A percentile compares a stretch with the other conserved stretches of the same genome.
These are phyloP conservation scores for Austrolebias charrua DNA, from an alignment of 2,797 vertebrate species.

Conservation along the genomic window DNA sequence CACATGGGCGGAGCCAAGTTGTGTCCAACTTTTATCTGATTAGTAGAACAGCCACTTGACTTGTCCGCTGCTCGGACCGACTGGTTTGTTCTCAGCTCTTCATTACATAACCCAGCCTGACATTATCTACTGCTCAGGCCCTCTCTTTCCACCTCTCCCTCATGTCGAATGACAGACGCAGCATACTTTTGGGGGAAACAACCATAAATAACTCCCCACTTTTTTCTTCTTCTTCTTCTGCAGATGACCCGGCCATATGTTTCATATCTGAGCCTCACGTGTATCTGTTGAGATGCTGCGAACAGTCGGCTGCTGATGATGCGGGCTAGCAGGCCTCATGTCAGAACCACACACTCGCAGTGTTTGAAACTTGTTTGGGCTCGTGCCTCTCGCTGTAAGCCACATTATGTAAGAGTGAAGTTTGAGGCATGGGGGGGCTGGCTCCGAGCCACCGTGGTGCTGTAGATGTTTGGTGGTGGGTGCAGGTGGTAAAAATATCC, in stretches of 20 bases:
- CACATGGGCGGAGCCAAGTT: background rate
- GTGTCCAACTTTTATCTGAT: slow-evolving; percentile 17
- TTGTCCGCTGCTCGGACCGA: slow-evolving; percentile 9
- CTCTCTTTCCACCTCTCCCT: slow-evolving; percentile 41
- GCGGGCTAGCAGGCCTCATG: slow-evolving; percentile 53
- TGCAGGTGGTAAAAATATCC: slow-evolving; percentile 61
- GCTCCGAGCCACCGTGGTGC: slow-evolving; percentile 37
- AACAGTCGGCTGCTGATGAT: slow-evolving; percentile 55
- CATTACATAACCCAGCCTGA: slow-evolving; percentile 34
- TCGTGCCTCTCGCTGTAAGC: slow-evolving; percentile 62
- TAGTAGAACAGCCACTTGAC: slow-evolving; percentile 1
- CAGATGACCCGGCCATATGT: slow-evolving; percentile 61
- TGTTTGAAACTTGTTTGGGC: slow-evolving; percentile 54
- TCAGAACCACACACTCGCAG: slow-evolving; percentile 62
- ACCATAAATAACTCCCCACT: slow-evolving; percentile 56
- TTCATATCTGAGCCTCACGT: slow-evolving; percentile 59
- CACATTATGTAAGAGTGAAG: slow-evolving; percentile 68
- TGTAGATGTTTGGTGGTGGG: slow-evolving; percentile 41
- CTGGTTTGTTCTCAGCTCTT: slow-evolving; percentile 18
- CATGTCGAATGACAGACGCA: slow-evolving; percentile 44
- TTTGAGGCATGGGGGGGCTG: slow-evolving; percentile 56
- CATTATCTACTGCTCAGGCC: slow-evolving; percentile 25
- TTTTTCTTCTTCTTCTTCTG: slow-evolving; percentile 43
- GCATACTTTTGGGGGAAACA: slow-evolving; percentile 57
- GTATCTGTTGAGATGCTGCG: slow-evolving; percentile 10